Evolutionary conservation across 2,797 vertebrate genomes (phyloP).

Genomic region (Macrochelys suwanniensis): DNA sequence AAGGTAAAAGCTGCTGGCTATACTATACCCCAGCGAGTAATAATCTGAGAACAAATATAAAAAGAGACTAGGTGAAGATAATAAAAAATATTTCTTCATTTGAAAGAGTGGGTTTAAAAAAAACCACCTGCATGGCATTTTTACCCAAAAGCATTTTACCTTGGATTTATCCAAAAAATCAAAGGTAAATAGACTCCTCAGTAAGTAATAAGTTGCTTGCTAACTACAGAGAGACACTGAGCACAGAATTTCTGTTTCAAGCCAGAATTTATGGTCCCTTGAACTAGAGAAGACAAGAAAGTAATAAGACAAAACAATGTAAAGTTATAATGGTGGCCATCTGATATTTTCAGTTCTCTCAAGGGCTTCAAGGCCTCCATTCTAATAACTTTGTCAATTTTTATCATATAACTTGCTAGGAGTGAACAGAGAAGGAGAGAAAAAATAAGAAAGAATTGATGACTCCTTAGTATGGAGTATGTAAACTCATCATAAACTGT

Average conservation of each 20-base stretch:
- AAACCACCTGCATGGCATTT: neutral
- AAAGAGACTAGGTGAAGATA: neutral
- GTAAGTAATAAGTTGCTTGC: neutral
- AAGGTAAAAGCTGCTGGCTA: neutral
- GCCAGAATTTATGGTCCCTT: neutral
- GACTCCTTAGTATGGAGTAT: accelerated
- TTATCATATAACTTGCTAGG: neutral
- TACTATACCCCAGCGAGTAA: neutral
- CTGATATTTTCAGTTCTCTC: neutral
- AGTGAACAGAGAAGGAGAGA: neutral
- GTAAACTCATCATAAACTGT: neutral
- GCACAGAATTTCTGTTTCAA: neutral
- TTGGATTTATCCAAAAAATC: neutral
- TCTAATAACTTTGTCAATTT: neutral
- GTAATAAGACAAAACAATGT: neutral
- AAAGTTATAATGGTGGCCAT: neutral
- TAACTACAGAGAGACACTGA: neutral
- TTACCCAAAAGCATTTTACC: neutral
- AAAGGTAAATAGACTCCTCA: neutral
- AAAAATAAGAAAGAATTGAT: neutral
- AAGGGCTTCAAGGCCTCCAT: neutral
- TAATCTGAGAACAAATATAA: neutral
- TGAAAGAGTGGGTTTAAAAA: neutral
- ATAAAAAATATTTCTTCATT: neutral
- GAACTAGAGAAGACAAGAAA: neutral